phyloP scores from a whole-genome alignment of 2,113 vertebrate species.

The Bombycilla garrulus region DNA sequence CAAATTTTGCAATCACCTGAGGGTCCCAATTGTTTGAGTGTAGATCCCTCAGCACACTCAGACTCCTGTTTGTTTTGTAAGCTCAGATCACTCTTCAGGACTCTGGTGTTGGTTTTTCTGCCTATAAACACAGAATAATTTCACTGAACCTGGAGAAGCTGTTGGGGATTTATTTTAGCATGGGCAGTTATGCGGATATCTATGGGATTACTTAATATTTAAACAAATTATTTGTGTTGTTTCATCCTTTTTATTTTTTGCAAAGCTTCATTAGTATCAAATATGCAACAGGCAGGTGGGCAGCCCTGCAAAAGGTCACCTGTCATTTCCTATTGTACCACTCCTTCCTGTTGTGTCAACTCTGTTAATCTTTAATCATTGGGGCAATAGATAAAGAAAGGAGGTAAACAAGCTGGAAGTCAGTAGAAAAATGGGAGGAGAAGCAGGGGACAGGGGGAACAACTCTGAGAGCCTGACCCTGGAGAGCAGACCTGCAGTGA shows the following conservation, averaged over 20 bases:
- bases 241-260: neutral
- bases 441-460: neutral
- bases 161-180: neutral
- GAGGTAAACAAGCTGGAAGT: neutral
- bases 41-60: neutral
- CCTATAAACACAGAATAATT: neutral
- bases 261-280: conserved; percentile 11
- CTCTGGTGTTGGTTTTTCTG: neutral
- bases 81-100: neutral
- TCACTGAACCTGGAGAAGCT: neutral
- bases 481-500: neutral
- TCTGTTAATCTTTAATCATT: conserved; percentile 13
- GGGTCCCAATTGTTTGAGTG: neutral
- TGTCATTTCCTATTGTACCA: neutral
- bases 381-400: neutral
- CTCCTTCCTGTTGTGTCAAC: neutral
- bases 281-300: neutral
- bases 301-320: conserved; percentile 15
- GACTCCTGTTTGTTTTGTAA: conserved; percentile 8
- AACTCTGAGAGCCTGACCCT: neutral
- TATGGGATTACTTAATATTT: neutral
- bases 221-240: neutral
- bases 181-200: neutral
- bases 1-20: neutral
- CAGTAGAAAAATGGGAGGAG: neutral